Conservation (phyloP, 2,113 vertebrate genomes). For the Melospiza melodia region DNA sequence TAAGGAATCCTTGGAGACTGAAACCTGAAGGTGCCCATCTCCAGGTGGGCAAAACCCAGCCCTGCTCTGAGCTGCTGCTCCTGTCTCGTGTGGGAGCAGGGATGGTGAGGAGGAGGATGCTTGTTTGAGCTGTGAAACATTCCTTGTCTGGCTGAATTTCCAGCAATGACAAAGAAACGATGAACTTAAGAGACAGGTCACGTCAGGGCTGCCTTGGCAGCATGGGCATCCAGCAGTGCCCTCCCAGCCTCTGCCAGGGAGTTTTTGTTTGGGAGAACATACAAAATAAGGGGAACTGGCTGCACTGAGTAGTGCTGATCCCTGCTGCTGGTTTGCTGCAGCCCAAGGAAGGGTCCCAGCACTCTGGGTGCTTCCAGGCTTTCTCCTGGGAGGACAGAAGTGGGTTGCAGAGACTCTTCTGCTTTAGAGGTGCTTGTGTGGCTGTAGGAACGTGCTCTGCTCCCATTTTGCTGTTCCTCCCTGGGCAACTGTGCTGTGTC, state of each 20-base stretch:
- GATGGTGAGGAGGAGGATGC: background rate
- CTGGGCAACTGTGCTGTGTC: background rate
- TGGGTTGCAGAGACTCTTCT: background rate
- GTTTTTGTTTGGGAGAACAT: background rate
- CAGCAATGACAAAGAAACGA: background rate
- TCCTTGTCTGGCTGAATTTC: background rate
- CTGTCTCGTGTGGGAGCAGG: rapidly evolving
- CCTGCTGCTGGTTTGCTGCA: background rate
- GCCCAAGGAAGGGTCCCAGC: background rate
- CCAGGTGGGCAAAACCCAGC: background rate
- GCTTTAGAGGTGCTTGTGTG: background rate
- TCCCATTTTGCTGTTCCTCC: background rate
- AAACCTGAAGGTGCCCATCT: background rate
- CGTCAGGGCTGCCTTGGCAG: background rate
- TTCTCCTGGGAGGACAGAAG: background rate
- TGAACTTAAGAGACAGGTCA: background rate
- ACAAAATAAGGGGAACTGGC: background rate
- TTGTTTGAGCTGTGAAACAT: background rate
- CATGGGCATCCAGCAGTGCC: background rate
- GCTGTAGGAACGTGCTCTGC: background rate
- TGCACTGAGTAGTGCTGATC: background rate
- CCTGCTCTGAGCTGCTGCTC: background rate
- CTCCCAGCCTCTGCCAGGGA: background rate
- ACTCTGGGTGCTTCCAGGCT: background rate
- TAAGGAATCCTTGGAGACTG: background rate